Base-by-base conservation (phyloP, 2,888 invertebrate species). In the Hypsopygia costalis region DNA sequence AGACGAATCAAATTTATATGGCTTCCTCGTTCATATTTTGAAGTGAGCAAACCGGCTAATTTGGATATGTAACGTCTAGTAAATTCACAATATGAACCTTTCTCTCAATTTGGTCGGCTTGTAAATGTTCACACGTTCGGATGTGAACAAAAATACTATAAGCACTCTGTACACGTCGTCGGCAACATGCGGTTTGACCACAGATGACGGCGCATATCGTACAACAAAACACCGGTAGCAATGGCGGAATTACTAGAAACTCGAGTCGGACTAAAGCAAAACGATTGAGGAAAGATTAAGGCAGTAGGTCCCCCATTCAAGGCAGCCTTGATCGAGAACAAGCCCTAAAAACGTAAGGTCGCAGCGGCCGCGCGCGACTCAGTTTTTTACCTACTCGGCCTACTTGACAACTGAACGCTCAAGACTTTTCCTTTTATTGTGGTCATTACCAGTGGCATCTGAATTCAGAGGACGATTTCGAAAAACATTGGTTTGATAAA, bases 341-440 rank as follows among this genome's bases (percentile, higher is more conserved):
- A 25, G 25, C 25, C 35, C 12, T 35, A 35, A 35, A 34, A 25
- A 25, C 11, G 16, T 3, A 4, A 16, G 16, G 16, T 27, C 7
- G 16, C 16, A 2, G 16, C 16, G 16, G 4, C 3, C 16, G 16
- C 16, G 16, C 16, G 2, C 16, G 2, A 2, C 16, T 12, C 8
- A 7, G 27, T 9, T 34, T 31, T 38, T 38, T 38, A 16, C 32
- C 0, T n/a, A 16, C 7, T n/a, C 28, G 39, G 28, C 34, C 39
- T 34, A 39, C 33, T 21, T 34, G 34, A 33, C 33, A 8, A 39
- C 16, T 39, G 25, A 25, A 22, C 25, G 34, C n/a, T 4, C 25
- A n/a, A 7, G 6, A 3, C 7, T 25, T 25, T 25, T 7, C 25
- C 7, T 16, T 16, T 16, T 25, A 25, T 25, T 25, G n/a, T 25